A percentile compares a stretch with the other conserved stretches of the same genome.
These are phyloP conservation scores for Phaetusa simplex DNA, from an alignment of 2,113 vertebrate species.

Conservation along the genomic window DNA sequence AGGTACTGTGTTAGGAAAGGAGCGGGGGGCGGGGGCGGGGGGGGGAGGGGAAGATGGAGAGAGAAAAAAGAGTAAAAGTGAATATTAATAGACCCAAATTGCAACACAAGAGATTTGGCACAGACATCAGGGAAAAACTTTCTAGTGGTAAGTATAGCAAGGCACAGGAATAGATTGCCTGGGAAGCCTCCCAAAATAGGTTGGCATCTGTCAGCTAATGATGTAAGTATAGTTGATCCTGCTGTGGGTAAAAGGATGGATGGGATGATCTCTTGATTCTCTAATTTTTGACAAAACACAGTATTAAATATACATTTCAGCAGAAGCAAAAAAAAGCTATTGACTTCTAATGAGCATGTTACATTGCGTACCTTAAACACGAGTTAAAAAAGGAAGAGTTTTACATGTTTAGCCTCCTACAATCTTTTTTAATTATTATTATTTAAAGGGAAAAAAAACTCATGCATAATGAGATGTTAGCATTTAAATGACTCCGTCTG, in stretches of 20 bases:
- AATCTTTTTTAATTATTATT: not conserved
- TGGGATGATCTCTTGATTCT: not conserved
- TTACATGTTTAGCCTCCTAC: not conserved
- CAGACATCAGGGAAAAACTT: not conserved
- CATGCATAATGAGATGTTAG: not conserved
- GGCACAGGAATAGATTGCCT: not conserved
- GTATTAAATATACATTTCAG: not conserved
- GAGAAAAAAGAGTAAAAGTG: not conserved
- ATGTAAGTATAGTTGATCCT: not conserved
- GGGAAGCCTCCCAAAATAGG: constrained; percentile 5
- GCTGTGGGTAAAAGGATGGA: not conserved
- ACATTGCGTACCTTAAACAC: not conserved
- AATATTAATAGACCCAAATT: not conserved
- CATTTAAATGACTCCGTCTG: not conserved
- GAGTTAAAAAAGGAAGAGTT: not conserved
- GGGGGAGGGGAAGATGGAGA: no score
- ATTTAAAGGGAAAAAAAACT: not conserved
- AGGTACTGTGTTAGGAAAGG: not conserved
- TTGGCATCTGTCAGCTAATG: constrained; percentile 11
- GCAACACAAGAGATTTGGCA: not conserved
- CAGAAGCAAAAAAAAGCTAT: not conserved
- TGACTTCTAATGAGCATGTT: not conserved
- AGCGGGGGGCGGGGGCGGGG: fast-evolving
- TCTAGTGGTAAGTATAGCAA: not conserved
- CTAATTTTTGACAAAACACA: not conserved